Conservation (phyloP, 2,888 invertebrate genomes). For the Cotesia congregata region DNA sequence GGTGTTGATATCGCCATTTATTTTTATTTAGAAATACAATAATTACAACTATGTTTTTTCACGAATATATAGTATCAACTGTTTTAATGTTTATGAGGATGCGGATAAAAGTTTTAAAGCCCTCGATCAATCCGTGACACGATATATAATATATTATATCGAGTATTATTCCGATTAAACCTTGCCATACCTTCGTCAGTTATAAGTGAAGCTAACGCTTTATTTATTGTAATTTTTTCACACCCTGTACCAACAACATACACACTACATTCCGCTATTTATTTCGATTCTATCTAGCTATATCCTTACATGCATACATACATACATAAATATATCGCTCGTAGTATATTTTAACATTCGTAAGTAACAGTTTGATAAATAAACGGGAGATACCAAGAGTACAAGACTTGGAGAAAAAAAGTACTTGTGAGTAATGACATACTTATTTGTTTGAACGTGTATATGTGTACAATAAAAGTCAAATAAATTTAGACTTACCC, state of each 20-base stretch:
- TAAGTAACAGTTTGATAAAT: neutral
- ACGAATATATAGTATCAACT: neutral
- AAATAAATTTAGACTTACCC: neutral
- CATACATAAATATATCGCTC: neutral
- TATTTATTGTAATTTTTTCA: constrained; percentile 12
- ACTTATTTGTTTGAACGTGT: neutral
- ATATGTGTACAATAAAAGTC: neutral
- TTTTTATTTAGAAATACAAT: neutral
- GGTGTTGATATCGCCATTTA: constrained; percentile 47
- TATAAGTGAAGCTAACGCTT: neutral
- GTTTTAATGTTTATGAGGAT: constrained; percentile 46
- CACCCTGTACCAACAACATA: neutral
- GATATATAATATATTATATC: constrained; percentile 44
- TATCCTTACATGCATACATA: neutral
- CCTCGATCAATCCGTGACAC: constrained; percentile 42
- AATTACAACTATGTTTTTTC: constrained; percentile 24
- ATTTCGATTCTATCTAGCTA: neutral
- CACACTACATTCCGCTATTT: neutral
- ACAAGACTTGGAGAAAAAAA: neutral
- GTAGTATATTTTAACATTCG: constrained; percentile 1
- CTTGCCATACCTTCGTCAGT: constrained; percentile 13
- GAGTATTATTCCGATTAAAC: constrained; percentile 29
- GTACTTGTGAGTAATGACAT: neutral
- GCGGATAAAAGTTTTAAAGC: constrained; percentile 43
- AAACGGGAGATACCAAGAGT: neutral